Percentiles rank a stretch among this genome's conserved stretches.
phyloP scores from a whole-genome alignment of 2,888 invertebrate genomes.

The Leptinotarsa tumamoca region DNA sequence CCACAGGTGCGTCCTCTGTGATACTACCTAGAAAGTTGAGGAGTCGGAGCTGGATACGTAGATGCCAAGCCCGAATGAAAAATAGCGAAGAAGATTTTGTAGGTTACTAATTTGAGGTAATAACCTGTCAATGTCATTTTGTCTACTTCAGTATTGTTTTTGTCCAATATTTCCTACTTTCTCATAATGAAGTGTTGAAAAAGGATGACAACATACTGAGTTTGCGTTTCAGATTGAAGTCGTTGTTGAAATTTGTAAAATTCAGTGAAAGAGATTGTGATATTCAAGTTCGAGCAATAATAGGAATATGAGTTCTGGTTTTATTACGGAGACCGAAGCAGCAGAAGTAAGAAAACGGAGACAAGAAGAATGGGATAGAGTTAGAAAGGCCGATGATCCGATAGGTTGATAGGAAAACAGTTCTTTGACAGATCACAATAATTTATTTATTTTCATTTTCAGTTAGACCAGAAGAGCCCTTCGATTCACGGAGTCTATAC shows the following conservation, averaged over 20 bases:
- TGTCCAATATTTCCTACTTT: no score
- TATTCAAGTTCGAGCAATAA: not conserved
- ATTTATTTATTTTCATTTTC: slow-evolving; percentile 34
- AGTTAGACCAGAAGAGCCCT: slow-evolving; percentile 91
- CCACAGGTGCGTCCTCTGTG: no score
- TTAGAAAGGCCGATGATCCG: slow-evolving; percentile 90
- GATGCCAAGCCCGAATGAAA: no score
- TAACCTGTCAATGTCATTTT: no score
- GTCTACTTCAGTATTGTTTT: no score
- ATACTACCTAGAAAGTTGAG: no score
- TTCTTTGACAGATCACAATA: slow-evolving; percentile 24
- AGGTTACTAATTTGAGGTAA: no score
- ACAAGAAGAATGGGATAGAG: slow-evolving; percentile 98
- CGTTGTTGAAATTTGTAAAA: no score
- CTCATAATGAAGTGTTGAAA: not conserved
- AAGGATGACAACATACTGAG: no score
- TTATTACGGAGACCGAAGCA: slow-evolving; percentile 89
- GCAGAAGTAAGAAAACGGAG: slow-evolving; percentile 82
- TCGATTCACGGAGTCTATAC: slow-evolving; percentile 88
- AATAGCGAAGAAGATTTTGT: no score
- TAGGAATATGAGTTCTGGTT: slow-evolving; percentile 86
- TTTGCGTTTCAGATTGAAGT: not conserved
- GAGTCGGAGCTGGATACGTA: no score
- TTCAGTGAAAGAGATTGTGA: no score
- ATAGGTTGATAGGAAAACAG: slow-evolving; percentile 72